Evolutionary conservation across 2,113 vertebrate genomes (phyloP).

Genomic region (Pipa parva): DNA sequence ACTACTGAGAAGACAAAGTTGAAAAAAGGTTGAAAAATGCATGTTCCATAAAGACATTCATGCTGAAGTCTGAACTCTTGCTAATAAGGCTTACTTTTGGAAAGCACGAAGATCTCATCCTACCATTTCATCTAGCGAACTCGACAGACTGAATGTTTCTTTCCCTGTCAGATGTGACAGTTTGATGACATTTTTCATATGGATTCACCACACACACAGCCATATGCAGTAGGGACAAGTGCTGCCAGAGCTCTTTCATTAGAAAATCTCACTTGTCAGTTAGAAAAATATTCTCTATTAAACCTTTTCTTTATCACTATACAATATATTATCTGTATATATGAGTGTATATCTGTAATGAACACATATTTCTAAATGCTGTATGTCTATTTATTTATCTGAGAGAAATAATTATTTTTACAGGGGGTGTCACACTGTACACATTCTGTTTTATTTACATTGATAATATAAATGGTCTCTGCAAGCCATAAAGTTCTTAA

Average conservation of each 20-base stretch:
- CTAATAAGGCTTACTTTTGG: neutral
- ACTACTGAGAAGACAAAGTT: too few relatives aligned
- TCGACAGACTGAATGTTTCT: conserved; percentile 9
- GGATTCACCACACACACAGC: neutral
- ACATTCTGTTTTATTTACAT: too few relatives aligned
- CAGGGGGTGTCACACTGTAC: too few relatives aligned
- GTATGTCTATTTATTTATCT: too few relatives aligned
- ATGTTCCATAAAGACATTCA: neutral
- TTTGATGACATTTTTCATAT: conserved; percentile 1
- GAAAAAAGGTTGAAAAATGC: neutral
- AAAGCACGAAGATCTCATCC: neutral
- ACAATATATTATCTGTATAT: too few relatives aligned
- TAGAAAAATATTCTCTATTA: too few relatives aligned
- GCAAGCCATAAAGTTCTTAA: too few relatives aligned
- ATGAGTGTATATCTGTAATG: too few relatives aligned
- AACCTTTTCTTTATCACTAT: too few relatives aligned
- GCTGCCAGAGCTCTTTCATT: neutral
- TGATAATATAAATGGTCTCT: too few relatives aligned
- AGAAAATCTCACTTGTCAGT: neutral
- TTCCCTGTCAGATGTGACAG: neutral
- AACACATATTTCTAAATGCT: too few relatives aligned
- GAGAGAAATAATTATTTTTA: too few relatives aligned
- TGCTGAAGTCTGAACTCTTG: neutral
- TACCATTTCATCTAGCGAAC: neutral
- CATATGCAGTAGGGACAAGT: neutral